Conservation (phyloP, 1,140 invertebrate species). For the Drosophila melanogaster region DNA sequence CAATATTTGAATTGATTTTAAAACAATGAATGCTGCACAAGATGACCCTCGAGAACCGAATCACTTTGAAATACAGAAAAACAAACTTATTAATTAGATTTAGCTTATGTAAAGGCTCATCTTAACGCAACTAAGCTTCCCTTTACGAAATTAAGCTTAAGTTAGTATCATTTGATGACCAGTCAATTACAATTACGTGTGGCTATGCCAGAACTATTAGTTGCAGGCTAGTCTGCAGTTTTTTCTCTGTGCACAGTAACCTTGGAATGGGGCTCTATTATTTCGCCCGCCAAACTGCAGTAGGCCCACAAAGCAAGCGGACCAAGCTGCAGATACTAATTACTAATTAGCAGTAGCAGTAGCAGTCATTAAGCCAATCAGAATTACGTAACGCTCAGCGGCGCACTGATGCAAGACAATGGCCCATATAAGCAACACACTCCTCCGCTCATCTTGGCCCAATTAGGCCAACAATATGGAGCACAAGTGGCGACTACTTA, state of each 20-base stretch:
- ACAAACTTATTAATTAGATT: no score
- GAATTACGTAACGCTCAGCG: constrained; percentile 46
- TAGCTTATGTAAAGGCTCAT: not conserved
- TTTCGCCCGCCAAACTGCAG: constrained; percentile 1
- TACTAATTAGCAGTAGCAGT: constrained; percentile 42
- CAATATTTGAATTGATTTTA: not conserved
- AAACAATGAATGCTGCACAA: not conserved
- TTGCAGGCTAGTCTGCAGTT: constrained; percentile 1
- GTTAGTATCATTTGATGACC: constrained; percentile 30
- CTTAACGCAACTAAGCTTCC: not conserved
- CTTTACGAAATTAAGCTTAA: not conserved
- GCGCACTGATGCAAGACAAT: constrained; percentile 43
- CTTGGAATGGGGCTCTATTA: constrained; percentile 2
- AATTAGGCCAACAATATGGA: constrained; percentile 6
- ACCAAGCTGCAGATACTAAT: constrained; percentile 36
- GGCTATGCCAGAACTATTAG: constrained; percentile 25
- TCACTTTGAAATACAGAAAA: no score
- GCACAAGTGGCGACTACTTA: constrained; percentile 31
- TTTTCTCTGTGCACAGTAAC: not conserved
- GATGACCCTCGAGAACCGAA: no score
- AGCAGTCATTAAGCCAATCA: constrained; percentile 48
- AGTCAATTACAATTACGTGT: constrained; percentile 18
- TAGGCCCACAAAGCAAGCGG: constrained; percentile 34
- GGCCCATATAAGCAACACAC: constrained; percentile 41
- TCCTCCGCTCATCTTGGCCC: not conserved